Base-by-base conservation (phyloP, 2,113 vertebrate species). In the Cebidichthys violaceus region DNA sequence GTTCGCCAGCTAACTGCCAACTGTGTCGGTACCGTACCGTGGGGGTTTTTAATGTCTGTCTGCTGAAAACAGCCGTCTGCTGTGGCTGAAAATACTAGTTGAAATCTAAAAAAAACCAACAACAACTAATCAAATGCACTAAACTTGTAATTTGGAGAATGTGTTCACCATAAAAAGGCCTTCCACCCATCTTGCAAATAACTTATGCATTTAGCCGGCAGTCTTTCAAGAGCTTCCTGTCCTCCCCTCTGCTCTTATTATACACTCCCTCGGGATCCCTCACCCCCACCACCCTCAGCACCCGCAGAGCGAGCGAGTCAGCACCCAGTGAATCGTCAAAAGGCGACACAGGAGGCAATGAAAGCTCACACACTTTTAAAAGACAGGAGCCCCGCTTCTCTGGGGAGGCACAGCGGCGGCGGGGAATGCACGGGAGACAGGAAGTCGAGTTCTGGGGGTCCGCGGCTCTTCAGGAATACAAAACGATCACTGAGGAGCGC, bases 381-480 rank as follows among this genome's bases (percentile, higher is more conserved):
- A 87, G 79, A 90, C 85, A 83, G 76, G 83, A 33, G 70, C 81
- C 84, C 82, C 77, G 43, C 87, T 91, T 86, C 84, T 90, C 82
- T 80, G 75, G 35, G 75, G 69, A 37, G 79, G 75, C 79, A 47
- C 82, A 79, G 89, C 61, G 8, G 82, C 29, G 41, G 67, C 0
- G 50, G 73, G 83, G 88, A 57, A 43, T 24, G 79, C 61, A 81
- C 22, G 39, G 67, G 82, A 82, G 83, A 88, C 88, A 93, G 93
- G 94, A 94, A 95, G 92, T 89, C 87, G 81, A 86, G 79, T 84
- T 89, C 81, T 89, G 85, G 83, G 90, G 88, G 84, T 79, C 55
- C 45, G 1, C 62, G 0, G 83, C 83, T 92, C 85, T 87, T 92
- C 5, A 74, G 78, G 89, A 93, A 93, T 86, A 92, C 94, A 91